Evolutionary conservation across 2,113 vertebrate species (phyloP), one percentile per base, ranked within the genome.

Genomic region (Mastomys coucha): DNA sequence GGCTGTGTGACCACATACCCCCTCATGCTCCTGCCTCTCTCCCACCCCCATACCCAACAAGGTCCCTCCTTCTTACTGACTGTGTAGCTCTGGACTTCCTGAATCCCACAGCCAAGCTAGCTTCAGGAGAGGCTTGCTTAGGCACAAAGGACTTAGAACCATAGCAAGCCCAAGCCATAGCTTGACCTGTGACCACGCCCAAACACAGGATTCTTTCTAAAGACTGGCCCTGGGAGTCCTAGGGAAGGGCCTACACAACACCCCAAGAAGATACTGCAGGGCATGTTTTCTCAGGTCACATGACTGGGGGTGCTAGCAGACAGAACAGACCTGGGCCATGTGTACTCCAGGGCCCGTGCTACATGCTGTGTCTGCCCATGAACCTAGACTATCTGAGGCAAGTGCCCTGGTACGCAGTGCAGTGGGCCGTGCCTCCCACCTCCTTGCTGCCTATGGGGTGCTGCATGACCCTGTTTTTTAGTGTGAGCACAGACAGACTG

Each of bases 401-500:
- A 11, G 42, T 7, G 39, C 33, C 36, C 39, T 13, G 36, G 6
- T 5, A 6, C 7, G 49, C 22, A 56, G 49, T 39, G 33, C 11
- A 7, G 7, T 1, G 33, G 33, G 11, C 67, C 13, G 4, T 3
- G 12, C 72, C 13, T 49, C 45, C 72, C 3, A 20, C 36, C 24
- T n/a, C 22, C 77, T 3, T 8, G 9, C 36, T 58, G 20, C 73
- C 22, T 5, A 0, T 12, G 84, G 72, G 49, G 6, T 17, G 26
- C 49, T 13, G 45, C 10, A 20, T 2, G 16, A 49, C 58, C 3
- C 1, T 5, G 4, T 24, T n/a, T 42, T 3, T 0, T 17, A 56
- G 20, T 13, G 42, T 2, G 4, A 70, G 69, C 20, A 45, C 4
- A 42, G 1, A 3, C 1, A 0, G 16, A 0, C 8, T 45, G 33